Base-by-base conservation (phyloP, 30 jellyfish, hydroid and myxozoan species). In the Hydractinia symbiolongicarpus region DNA sequence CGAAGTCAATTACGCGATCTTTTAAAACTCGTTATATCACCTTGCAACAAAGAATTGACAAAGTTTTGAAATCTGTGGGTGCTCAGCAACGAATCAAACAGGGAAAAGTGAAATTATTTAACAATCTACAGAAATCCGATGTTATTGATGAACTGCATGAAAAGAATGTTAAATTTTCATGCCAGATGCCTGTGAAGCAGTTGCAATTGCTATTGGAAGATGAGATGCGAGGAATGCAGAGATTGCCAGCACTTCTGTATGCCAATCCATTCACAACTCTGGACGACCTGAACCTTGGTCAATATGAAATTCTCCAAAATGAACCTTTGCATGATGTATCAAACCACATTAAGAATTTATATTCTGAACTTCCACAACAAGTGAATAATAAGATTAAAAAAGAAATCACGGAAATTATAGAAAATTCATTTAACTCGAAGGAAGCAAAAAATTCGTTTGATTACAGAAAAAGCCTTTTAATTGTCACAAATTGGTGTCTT, bases 241-340 rank as follows among this genome's bases (percentile, higher is more conserved):
- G 81, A 19, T 44, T 72, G 40, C 81, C 81, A 20, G 81, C 81
- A 9, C 9, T 72, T 44, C 53, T 72, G 61, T 72, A 30, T 72
- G 17, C 61, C 56, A 72, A 50, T 19, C 56, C 81, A 20, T 20
- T 72, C 20, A 60, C 30, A 6, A 17, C 10, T 66, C 50, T 66
- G 30, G 76, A 66, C 50, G 49, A 53, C 76, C 50, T 13, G 49
- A 66, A 66, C 56, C 50, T 20, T 21, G 81, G 9, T 20, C 49
- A 20, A 21, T 72, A 72, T 72, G 69, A 72, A 72, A 20, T 72
- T 19, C 50, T 72, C 61, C 49, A 21, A 19, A 72, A 72, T 50
- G 81, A 72, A 55, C 81, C 71, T 19, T 72, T 11, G 50, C 81
- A 19, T 72, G 81, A 72, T 20, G 50, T 72, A 21, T 72, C 81